Conservation (phyloP, 2,888 invertebrate species). For the Ormyrus rosae region DNA sequence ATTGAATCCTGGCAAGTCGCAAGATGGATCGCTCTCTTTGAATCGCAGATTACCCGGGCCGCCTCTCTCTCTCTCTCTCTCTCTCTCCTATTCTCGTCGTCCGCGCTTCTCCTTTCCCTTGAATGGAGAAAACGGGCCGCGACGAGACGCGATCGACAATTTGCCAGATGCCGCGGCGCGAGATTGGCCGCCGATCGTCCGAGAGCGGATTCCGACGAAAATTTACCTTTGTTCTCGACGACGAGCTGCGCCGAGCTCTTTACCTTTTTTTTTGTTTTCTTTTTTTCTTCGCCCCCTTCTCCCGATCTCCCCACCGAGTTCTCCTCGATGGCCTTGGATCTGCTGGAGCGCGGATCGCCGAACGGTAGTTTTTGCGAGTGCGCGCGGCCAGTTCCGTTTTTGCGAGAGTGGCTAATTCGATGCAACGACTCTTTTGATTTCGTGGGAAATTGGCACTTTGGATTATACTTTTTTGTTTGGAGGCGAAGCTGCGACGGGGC, state of each 20-base stretch:
- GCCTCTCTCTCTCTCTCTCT: constrained; percentile 59
- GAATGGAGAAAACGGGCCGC: constrained; percentile 35
- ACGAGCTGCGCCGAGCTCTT: no score
- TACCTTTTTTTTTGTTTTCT: background rate
- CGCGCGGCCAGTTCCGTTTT: no score
- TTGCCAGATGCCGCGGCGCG: constrained; percentile 67
- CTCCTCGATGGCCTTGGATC: no score
- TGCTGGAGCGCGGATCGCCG: no score
- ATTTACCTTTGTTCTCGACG: constrained; percentile 24
- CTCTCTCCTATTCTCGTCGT: constrained; percentile 56
- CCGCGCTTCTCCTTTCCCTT: constrained; percentile 55
- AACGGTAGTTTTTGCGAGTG: no score
- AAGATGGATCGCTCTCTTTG: constrained; percentile 75
- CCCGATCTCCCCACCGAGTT: no score
- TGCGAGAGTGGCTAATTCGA: no score
- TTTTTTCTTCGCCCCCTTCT: background rate
- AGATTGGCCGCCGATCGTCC: constrained; percentile 21
- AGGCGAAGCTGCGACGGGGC: no score
- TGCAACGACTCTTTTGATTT: no score
- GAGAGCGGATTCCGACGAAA: constrained; percentile 8
- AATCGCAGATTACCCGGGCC: constrained; percentile 72
- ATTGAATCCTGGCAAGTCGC: constrained; percentile 74
- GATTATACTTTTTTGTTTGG: no score
- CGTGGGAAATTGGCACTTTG: no score
- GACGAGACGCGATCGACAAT: constrained; percentile 62